Evolutionary conservation across 2,888 invertebrate genomes (phyloP), one percentile per base, ranked within the genome.

Genomic region (Gymnosoma rotundatum): DNA sequence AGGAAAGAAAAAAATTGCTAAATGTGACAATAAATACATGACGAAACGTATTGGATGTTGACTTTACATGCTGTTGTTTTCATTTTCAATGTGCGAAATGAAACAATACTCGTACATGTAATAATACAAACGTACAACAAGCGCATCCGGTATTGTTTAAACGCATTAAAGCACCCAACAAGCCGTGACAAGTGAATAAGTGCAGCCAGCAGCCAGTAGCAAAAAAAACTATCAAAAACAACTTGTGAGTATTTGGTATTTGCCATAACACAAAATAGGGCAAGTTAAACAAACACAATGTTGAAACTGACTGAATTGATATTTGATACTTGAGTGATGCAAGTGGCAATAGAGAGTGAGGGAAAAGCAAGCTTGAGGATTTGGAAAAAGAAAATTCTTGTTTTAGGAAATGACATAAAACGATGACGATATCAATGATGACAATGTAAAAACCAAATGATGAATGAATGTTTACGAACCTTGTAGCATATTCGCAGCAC

Each of bases 61-160:
- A 81, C 69, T 81, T 80, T 69, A 75, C 73, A 63, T 75, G 58
- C 36, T 12, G 66, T 60, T 38, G 45, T 70, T 54, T 60, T 60
- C 61, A 38, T 48, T 56, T 64, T 48, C 36, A 70, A 64, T 48
- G 56, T 48, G 63, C 56, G 48, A 70, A 73, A 20, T 18, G 73
- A 18, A 73, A 50, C 60, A 48, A 72, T 50, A 54, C 25, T 9
- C 16, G 42, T 32, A 21, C 48, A 66, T 69, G 48, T 6, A 32
- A 42, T 42, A 21, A 74, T 12, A 61, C 58, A 78, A 52, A 14
- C 69, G 25, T 42, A 73, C 60, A 73, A 79, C 48, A 81, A 83
- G 78, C 78, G 74, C 50, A 84, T 84, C 84, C 84, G 84, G 69
- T 20, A 78, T 78, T 81, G 78, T 84, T 84, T 81, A 78, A 84